Evolutionary conservation across 1,140 invertebrate genomes (phyloP), one percentile per base, ranked within the genome.

Genomic region (Neocloeon triangulifer): DNA sequence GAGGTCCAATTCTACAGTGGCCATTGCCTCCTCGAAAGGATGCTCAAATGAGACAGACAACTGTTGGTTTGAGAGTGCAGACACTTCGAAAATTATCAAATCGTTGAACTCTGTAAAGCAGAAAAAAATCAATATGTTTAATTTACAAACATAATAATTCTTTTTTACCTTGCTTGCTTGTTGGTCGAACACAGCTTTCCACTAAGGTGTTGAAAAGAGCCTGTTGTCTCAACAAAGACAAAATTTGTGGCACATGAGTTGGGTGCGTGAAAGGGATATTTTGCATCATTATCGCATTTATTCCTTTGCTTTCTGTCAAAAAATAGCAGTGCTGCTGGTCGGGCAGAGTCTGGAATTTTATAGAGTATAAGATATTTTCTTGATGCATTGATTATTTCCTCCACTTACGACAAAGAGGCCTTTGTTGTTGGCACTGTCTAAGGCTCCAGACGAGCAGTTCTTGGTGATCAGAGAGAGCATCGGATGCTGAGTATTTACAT

Each of bases 241-340:
- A 61, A 35, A 96, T 79, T 42, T 74, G 69, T 10, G 85, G 73
- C n/a, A 95, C 82, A 47, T 91, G 80, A 5, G 75, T 74, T 2
- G 88, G 88, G 58, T 94, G 86, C 2, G 81, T 88, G 49, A 94
- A 94, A 0, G 85, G 81, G 36, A 96, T 73, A 32, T 69, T 73
- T 13, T 64, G 62, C 12, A 94, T 70, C 41, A 86, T 49, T 19
- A 80, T 69, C 3, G 80, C 86, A 29, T 76, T 67, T 52, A 92
- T 61, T 9, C 64, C 66, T 39, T 66, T 67, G 36, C 67, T 69
- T 46, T 85, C 77, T 3, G 79, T 88, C 55, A 95, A 65, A 49
- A 85, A 86, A 49, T 92, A 95, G 47, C 81, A 85, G 49, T 96
- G 89, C 20, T 73, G 71, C 46, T 94, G 86, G 47, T 91, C 86